Conservation (phyloP, 1,140 invertebrate species). For the Euura saliciscinereae region DNA sequence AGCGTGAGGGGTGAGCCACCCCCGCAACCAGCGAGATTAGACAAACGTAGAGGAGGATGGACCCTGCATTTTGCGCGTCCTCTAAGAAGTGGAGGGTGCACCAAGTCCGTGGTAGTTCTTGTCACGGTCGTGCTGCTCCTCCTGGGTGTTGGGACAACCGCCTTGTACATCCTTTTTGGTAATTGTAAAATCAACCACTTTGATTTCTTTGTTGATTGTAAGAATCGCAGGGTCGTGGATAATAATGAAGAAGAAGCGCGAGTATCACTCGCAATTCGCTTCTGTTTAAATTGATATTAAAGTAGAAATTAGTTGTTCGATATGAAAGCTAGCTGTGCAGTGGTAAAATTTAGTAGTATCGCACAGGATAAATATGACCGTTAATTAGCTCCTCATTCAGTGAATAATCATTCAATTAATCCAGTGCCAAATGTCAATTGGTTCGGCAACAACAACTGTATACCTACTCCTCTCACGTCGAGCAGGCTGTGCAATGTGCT, state of each 20-base stretch:
- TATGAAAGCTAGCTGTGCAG: no score
- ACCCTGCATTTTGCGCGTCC: conserved; percentile 51
- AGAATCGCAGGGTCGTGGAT: no score
- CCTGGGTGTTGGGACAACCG: conserved; percentile 48
- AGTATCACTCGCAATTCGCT: neutral
- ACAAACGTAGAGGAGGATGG: conserved; percentile 54
- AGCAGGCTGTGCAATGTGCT: neutral
- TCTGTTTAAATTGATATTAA: conserved; percentile 3
- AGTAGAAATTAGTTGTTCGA: neutral
- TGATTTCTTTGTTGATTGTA: no score
- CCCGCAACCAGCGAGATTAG: conserved; percentile 50
- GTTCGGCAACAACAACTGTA: neutral
- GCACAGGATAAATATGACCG: neutral
- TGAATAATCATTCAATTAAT: conserved; percentile 2
- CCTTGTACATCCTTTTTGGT: conserved; percentile 55
- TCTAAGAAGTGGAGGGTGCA: conserved; percentile 41
- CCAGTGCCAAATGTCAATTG: conserved; percentile 3
- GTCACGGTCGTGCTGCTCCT: conserved; percentile 47
- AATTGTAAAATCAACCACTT: no score
- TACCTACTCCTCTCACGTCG: no score
- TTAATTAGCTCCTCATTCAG: neutral
- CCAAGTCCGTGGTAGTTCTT: conserved; percentile 46
- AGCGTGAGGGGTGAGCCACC: conserved; percentile 54
- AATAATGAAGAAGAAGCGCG: no score
- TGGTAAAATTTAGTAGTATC: no score